These are phyloP conservation scores for Ceramica pisi DNA, from an alignment of 2,888 invertebrate genomes.

Conservation along the genomic window DNA sequence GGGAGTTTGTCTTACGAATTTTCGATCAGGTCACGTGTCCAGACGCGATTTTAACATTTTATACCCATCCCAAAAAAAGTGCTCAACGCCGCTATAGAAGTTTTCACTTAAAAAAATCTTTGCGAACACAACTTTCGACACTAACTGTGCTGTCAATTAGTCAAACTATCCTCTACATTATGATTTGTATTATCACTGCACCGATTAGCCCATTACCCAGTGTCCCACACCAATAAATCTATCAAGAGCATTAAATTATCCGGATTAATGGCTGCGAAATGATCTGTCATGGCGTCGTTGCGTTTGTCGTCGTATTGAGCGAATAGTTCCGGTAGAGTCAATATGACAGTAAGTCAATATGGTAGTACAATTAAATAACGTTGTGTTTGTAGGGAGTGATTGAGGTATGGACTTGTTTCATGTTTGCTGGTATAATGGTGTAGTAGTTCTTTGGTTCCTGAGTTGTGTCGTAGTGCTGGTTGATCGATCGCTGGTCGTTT, in stretches of 20 bases:
- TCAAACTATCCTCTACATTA: neutral
- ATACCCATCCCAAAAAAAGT: no score
- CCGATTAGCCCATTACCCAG: constrained; percentile 27
- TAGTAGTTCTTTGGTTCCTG: neutral
- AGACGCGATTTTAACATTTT: no score
- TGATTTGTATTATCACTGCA: constrained; percentile 12
- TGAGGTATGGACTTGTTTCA: constrained; percentile 8
- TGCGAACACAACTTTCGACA: neutral
- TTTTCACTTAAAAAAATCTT: no score
- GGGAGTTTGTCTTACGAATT: no score
- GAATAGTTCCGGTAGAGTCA: constrained; percentile 41
- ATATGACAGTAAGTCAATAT: no score
- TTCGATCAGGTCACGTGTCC: no score
- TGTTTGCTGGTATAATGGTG: neutral
- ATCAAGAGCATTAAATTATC: constrained; percentile 49
- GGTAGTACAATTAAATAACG: constrained; percentile 52
- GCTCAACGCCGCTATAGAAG: no score
- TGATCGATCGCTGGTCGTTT: no score
- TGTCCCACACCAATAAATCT: constrained; percentile 54
- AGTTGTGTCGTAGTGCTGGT: no score
- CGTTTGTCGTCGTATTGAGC: constrained; percentile 54
- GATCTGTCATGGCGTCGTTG: constrained; percentile 51
- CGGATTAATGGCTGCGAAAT: constrained; percentile 53
- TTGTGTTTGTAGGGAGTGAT: constrained; percentile 30
- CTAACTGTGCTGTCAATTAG: neutral